A percentile compares a stretch with the other conserved stretches of the same genome.
Conservation (phyloP, 1,140 invertebrate species). For the silkworm (Bombyx mori) region DNA sequence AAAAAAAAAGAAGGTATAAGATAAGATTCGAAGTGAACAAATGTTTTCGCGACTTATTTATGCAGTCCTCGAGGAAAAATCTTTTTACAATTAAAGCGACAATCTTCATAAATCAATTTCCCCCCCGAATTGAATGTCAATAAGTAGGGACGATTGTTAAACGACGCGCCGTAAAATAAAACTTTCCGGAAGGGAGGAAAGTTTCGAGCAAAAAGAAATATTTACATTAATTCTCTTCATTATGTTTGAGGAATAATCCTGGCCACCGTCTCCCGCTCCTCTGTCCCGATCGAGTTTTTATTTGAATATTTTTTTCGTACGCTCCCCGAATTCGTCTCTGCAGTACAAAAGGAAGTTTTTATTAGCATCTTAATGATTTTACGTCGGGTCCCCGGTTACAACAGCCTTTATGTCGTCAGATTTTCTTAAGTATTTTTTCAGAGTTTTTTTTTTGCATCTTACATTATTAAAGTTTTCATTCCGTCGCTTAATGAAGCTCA, state of each 20-base stretch:
- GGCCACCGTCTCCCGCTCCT: constrained; percentile 62
- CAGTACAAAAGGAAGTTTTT: constrained; percentile 71
- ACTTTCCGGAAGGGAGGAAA: constrained; percentile 65
- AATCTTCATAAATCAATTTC: constrained; percentile 72
- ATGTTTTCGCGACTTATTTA: not conserved
- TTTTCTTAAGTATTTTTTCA: constrained; percentile 70
- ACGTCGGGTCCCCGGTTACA: constrained; percentile 69
- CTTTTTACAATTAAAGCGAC: constrained; percentile 66
- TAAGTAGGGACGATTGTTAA: constrained; percentile 69
- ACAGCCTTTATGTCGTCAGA: constrained; percentile 71
- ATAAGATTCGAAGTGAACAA: too few relatives aligned
- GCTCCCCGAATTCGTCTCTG: constrained; percentile 59
- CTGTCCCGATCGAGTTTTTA: constrained; percentile 70
- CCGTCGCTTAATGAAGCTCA: constrained; percentile 70
- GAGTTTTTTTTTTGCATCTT: constrained; percentile 67
- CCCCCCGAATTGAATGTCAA: constrained; percentile 70
- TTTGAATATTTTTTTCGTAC: constrained; percentile 71
- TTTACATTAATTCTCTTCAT: constrained; percentile 74
- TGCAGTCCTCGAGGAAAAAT: constrained; percentile 29
- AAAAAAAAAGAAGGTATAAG: too few relatives aligned
- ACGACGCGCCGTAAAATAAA: constrained; percentile 69
- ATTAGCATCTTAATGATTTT: constrained; percentile 74
- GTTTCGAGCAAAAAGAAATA: constrained; percentile 68
- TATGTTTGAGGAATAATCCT: constrained; percentile 73
- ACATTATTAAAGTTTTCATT: constrained; percentile 72